Evolutionary conservation across 2,888 invertebrate species (phyloP), one percentile per base, ranked within the genome.

Genomic region (Galerucella pusilla): DNA sequence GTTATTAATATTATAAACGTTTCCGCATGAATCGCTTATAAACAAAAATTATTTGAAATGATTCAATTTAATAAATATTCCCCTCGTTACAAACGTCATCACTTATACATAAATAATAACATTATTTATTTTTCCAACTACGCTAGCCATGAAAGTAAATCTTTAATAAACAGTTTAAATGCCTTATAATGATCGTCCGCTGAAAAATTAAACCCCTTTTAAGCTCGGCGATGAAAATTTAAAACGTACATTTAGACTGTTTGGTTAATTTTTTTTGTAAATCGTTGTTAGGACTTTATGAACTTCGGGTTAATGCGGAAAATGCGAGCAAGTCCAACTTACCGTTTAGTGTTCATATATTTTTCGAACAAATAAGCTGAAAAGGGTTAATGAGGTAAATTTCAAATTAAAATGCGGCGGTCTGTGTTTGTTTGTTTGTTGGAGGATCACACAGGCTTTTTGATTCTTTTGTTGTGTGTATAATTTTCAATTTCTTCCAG

Each of bases 261-360:
- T 59, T 45, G 59, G 14, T 20, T 20, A 9, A 7, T 66, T 68
- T 68, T 54, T 42, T 42, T 42, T 42, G 1, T 42, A 1, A 4
- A 42, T 42, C 35, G 35, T 42, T 35, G 35, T 35, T 42, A 42
- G 25, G 46, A 60, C 68, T 59, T 68, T 59, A 59, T 68, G 60
- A 66, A 49, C 49, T 25, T 20, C 14, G 42, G 16, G 10, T 4
- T 68, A 68, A 68, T 68, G 45, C 59, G 68, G 45, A 68, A 68
- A 68, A 68, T 42, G 35, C 54, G 9, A 42, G 59, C 7, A 61
- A 49, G 35, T 9, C 28, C 46, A 61, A 61, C 25, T 45, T 49
- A 14, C 25, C 16, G n/a, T 42, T 59, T 57, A 28, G 60, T 61
- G 60, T 69, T 11, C 16, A 14, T 46, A 60, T 69, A 59, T 69